Evolutionary conservation across 2,797 vertebrate genomes (phyloP), one percentile per base, ranked within the genome.

Genomic region (Trachops cirrhosus): DNA sequence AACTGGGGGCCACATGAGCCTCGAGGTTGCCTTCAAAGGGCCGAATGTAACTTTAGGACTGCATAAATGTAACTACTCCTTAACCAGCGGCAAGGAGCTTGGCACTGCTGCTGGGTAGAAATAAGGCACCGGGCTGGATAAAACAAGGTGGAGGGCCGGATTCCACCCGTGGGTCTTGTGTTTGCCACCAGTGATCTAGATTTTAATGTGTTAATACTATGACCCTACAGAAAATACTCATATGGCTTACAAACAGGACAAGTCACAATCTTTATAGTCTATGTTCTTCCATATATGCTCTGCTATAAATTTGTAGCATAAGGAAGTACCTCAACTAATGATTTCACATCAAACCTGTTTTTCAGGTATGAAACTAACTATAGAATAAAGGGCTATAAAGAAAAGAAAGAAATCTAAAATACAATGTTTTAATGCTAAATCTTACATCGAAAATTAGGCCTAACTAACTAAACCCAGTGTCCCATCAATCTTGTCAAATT

Each of bases 191-290:
- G 24, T 59, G 57, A 85, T 32, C 24, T 80, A 54, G 2, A 94
- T 86, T 92, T 91, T 82, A 93, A 86, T 64, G 50, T 62, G 82
- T 77, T 86, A 93, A 64, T 37, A 86, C n/a, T 64, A 37, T 82
- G 64, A 79, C 16, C 6, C 12, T 44, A 67, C 91, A 93, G 57
- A 95, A 50, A 94, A 92, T 9, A 85, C 6, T 50, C 50, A n/a
- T 0, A 70, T 50, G 4, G 64, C 34, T 92, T 73, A 95, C 10
- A 50, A 90, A 80, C 68, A 37, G n/a, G 22, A 93, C 0, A 26
- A 78, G 85, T 41, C 52, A 87, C 18, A 89, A 74, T 57, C 9
- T 94, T 92, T 77, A 93, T 24, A 11, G 29, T 71, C 37, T 94
- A 41, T 22, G 7, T 87, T 46, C 29, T 67, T 84, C 50, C 68